Evolutionary conservation across 1,140 invertebrate species (phyloP), one percentile per base, ranked within the genome.

Genomic region (Drosophila kohkoa): DNA sequence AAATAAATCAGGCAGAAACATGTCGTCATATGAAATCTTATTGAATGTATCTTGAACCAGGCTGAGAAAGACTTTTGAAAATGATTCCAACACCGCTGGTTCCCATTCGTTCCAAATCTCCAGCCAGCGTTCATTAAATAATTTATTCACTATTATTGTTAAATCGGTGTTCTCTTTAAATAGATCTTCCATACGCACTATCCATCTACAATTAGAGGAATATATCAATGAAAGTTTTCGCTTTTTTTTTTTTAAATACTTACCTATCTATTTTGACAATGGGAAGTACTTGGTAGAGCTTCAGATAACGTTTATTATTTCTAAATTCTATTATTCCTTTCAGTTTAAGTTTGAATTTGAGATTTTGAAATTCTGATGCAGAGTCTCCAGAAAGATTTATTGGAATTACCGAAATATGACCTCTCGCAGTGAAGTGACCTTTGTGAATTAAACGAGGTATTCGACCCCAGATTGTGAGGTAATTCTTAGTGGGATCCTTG

Each of bases 401-500:
- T 35, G 69, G 0, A 2, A 78, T 51, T 3, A 77, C 11, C 68
- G 66, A 85, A 0, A 62, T 20, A 5, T 67, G 68, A 52, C 65
- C 74, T 5, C n/a, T n/a, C 5, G 41, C 5, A n/a, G 41, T 13
- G 4, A 43, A 78, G 6, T 8, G 45, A 0, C 79, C 78, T 52
- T 81, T 86, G 51, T 86, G 75, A 25, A 81, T 58, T n/a, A 86
- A 54, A 58, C 63, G 75, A 1, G 82, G 82, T 70, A 86, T 81
- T 3, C 55, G 49, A 11, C 82, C 82, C 6, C 74, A 71, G 6
- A 86, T 86, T 45, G 69, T 76, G 8, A 86, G 67, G 15, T 58
- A 25, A 15, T 41, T 72, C 6, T 49, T 43, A 32, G 78, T 81
- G n/a, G 75, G 78, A 43, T 86, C 70, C 48, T 70, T 71, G 7